A percentile compares a stretch with the other conserved stretches of the same genome.
phyloP scores from a whole-genome alignment of 2,888 invertebrate genomes.

The Euplagia quadripunctaria region DNA sequence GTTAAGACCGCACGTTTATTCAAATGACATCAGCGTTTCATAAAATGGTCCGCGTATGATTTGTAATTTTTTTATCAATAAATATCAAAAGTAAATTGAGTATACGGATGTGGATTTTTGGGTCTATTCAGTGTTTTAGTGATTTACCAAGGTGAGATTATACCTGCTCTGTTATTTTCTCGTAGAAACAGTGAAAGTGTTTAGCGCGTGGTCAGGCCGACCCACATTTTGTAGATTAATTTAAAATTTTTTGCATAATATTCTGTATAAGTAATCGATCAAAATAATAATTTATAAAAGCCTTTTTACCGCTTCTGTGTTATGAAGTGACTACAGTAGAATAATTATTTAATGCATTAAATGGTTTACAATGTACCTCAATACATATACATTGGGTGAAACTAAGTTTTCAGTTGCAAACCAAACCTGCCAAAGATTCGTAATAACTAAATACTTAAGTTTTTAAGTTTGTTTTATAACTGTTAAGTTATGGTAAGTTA shows the following conservation, averaged over 20 bases:
- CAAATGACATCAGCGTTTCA: constrained; percentile 21
- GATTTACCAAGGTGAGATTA: constrained; percentile 17
- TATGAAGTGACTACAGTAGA: not conserved
- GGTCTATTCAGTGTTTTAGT: not conserved
- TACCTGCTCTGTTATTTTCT: not conserved
- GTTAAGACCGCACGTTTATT: constrained; percentile 53
- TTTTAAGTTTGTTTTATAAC: not conserved
- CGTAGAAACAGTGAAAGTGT: constrained; percentile 7
- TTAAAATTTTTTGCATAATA: not conserved
- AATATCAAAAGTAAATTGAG: constrained; percentile 3
- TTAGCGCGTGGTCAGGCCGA: not conserved
- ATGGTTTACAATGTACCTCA: not conserved
- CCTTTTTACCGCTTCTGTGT: not conserved
- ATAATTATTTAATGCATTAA: not conserved
- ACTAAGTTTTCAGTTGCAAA: too few relatives aligned
- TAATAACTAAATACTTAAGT: too few relatives aligned
- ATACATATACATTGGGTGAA: not conserved
- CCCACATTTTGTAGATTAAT: not conserved
- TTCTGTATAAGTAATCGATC: too few relatives aligned
- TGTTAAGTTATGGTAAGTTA: not conserved
- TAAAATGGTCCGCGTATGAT: constrained; percentile 20
- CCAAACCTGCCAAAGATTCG: too few relatives aligned
- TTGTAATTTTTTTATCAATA: constrained; percentile 9
- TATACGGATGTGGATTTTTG: constrained; percentile 4
- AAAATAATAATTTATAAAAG: not conserved